Base-by-base conservation (phyloP, 2,797 vertebrate species). In the Enteromius thamalakanensis region DNA sequence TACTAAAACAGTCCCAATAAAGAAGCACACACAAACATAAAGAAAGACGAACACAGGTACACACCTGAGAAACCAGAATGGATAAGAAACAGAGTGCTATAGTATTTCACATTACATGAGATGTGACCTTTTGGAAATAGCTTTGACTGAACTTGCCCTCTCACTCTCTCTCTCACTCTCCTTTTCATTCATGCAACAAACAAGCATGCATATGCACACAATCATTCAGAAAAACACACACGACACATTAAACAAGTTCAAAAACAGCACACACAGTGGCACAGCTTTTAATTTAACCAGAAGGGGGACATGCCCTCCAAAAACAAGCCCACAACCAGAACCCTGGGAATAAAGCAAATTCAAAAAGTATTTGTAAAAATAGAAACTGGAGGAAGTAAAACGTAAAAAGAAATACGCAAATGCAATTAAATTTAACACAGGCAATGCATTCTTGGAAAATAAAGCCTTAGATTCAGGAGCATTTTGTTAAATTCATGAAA, bases 41-140 rank as follows among this genome's bases (percentile, higher is more conserved):
- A 70, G 19, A 72, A 11, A 49, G 21, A 72, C 3, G 26, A 26
- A 26, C 10, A 74, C 15, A 70, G 7, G 42, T 29, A 29, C 14
- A 21, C 14, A 71, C 2, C 6, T 12, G 6, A 83, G 42, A 80
- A 75, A 51, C 62, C 64, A 47, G 17, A 40, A 42, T 85, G 71
- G 78, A 86, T 75, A 86, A 83, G 32, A 85, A 85, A 70, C 45
- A 60, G 49, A 55, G 37, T 40, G 23, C 37, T 79, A 3, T 15
- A 15, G 6, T 34, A 72, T 86, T 85, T 87, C 76, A 81, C 69
- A 77, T 83, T 86, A 89, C 86, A 90, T 83, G 62, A 88, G 68
- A 86, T 58, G 67, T 90, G 88, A 88, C 87, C 88, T 90, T 90
- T 89, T 80, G 64, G 55, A 86, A 85, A 84, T 72, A 86, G 83